Evolutionary conservation across 2,113 vertebrate genomes (phyloP).

Genomic region (Dolichallabes microphthalmus): DNA sequence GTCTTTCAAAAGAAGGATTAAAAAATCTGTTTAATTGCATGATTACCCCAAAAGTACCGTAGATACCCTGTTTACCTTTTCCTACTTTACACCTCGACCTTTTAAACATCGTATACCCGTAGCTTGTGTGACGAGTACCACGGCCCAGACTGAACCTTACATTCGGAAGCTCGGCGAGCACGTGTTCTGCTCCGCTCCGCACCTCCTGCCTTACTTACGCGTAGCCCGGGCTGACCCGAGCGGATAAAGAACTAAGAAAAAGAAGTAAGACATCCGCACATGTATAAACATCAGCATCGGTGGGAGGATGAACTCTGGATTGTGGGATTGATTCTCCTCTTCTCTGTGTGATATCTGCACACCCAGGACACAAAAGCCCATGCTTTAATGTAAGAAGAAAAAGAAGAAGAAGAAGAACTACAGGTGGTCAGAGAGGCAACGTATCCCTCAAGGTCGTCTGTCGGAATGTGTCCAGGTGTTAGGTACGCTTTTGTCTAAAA

Average conservation of each 20-base stretch:
- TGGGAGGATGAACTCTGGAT: constrained; percentile 24
- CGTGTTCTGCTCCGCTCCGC: no score
- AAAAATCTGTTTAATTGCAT: neutral
- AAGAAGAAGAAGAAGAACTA: neutral
- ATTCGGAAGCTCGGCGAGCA: neutral
- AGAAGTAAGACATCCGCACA: constrained; percentile 1
- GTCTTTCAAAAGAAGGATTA: neutral
- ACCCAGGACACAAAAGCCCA: neutral
- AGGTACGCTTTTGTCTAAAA: constrained; percentile 68
- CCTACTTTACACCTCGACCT: neutral
- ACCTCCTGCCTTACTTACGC: neutral
- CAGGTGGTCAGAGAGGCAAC: constrained; percentile 44
- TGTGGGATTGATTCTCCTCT: constrained; percentile 32
- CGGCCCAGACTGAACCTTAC: neutral
- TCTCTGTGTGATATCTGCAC: constrained; percentile 37
- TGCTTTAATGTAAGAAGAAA: constrained; percentile 22
- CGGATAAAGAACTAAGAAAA: constrained; percentile 22
- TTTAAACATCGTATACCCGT: neutral
- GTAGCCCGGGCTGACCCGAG: neutral
- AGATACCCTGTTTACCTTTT: neutral
- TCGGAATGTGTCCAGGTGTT: constrained; percentile 67
- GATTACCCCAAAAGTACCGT: neutral
- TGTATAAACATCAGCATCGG: constrained; percentile 20
- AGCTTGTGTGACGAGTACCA: neutral
- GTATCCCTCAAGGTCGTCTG: constrained; percentile 74